A percentile compares a stretch with the other conserved stretches of the same genome.
These are phyloP conservation scores for Hypsopygia costalis DNA, from an alignment of 2,888 invertebrate genomes.

Conservation along the genomic window DNA sequence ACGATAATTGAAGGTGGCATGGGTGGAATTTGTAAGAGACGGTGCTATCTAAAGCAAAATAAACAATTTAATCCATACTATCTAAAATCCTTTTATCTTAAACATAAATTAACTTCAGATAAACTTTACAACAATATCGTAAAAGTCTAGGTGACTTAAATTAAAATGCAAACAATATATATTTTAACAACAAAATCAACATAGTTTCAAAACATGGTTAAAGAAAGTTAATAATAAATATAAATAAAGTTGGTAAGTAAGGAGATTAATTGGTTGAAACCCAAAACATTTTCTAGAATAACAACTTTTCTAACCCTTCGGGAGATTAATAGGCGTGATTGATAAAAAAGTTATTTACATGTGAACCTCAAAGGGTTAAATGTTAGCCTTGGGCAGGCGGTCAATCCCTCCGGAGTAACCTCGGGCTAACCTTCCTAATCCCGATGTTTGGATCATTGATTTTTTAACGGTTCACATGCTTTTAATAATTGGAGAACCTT, in stretches of 20 bases:
- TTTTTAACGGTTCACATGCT: conserved; percentile 10
- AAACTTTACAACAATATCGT: too few species aligned
- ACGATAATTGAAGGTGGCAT: too few species aligned
- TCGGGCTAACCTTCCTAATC: conserved; percentile 1
- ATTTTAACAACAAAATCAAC: too few species aligned
- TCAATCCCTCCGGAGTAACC: not conserved
- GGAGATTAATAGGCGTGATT: conserved; percentile 10
- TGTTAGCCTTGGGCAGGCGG: not conserved
- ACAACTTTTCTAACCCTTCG: conserved; percentile 4
- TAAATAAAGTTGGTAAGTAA: not conserved
- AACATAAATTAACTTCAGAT: too few species aligned
- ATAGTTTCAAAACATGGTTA: too few species aligned
- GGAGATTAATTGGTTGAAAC: conserved; percentile 6
- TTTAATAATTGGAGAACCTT: conserved; percentile 1
- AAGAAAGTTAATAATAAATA: not conserved
- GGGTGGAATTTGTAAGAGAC: too few species aligned
- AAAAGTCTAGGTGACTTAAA: too few species aligned
- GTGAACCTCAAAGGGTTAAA: conserved; percentile 7
- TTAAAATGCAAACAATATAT: too few species aligned
- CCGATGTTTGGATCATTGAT: conserved; percentile 8
- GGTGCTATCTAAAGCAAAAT: too few species aligned
- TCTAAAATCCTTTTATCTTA: too few species aligned
- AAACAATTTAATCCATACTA: too few species aligned
- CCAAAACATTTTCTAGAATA: conserved; percentile 7
- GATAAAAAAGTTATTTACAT: conserved; percentile 11